Percentiles rank a stretch among this genome's conserved stretches.
phyloP scores from a whole-genome alignment of 2,797 vertebrate species.

The Silurus aristotelis region DNA sequence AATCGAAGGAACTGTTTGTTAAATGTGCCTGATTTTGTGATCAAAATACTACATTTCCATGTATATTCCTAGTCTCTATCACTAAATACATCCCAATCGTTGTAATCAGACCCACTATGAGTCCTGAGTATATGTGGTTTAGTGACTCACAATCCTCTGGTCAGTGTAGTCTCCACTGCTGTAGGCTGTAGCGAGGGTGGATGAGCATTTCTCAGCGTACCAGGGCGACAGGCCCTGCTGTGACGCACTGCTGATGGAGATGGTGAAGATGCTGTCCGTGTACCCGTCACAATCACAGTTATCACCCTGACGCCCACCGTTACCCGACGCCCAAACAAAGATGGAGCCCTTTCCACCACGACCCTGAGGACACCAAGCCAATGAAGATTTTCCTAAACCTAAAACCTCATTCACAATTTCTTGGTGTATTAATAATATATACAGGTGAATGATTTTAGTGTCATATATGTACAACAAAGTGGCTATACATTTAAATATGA shows the following conservation, averaged over 20 bases:
- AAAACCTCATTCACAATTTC: not conserved
- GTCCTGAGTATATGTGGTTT: not conserved
- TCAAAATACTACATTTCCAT: not conserved
- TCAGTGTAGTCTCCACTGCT: conserved; percentile 98
- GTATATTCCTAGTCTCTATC: not conserved
- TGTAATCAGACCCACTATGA: too few relatives aligned
- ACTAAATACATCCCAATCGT: not conserved
- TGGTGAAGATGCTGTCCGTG: conserved; percentile 96
- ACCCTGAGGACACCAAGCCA: conserved; percentile 72
- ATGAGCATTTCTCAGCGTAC: conserved; percentile 99
- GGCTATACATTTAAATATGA: not conserved
- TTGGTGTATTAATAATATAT: not conserved
- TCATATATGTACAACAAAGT: too few relatives aligned
- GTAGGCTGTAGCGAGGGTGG: conserved; percentile 94
- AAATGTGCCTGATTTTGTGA: not conserved
- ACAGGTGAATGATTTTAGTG: not conserved
- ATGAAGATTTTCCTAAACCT: not conserved
- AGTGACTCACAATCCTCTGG: conserved; percentile 88
- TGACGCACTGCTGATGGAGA: conserved; percentile 97
- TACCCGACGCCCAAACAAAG: conserved; percentile 97
- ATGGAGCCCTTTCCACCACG: conserved; percentile 96
- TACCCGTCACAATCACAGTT: conserved; percentile 98
- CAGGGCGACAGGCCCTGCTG: conserved; percentile 96
- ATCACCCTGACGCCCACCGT: conserved; percentile 95
- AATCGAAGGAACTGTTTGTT: not conserved